Conservation (phyloP, 2,113 vertebrate species). For the Ceyx margarethae region DNA sequence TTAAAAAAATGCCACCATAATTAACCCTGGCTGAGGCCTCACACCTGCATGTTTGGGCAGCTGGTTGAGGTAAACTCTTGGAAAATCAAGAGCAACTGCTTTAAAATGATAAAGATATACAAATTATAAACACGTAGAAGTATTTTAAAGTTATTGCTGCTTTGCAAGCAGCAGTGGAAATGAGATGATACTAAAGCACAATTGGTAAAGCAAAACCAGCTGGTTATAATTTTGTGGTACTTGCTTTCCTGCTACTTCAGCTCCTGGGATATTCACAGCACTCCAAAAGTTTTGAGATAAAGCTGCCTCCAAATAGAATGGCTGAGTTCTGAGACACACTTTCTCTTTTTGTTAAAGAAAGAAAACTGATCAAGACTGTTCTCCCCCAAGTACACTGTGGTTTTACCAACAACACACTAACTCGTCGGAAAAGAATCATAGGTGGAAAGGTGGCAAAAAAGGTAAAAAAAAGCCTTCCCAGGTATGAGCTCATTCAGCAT, state of each 20-base stretch:
- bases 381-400: constrained; percentile 74
- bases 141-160: no score
- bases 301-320: background rate
- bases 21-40: background rate
- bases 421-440: constrained; percentile 75
- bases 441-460: constrained; percentile 70
- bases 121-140: no score
- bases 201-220: background rate
- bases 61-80: background rate
- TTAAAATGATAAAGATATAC: background rate
- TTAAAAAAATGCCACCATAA: background rate
- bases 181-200: background rate
- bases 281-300: background rate
- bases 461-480: constrained; percentile 63
- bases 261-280: background rate
- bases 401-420: background rate
- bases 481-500: background rate
- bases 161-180: background rate
- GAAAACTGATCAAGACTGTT: constrained; percentile 68
- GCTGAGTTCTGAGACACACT: constrained; percentile 11
- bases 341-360: constrained; percentile 76
- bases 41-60: background rate
- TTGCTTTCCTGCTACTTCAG: background rate
- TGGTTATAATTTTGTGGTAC: background rate
- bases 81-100: background rate